Evolutionary conservation across 1,140 invertebrate species (phyloP), one percentile per base, ranked within the genome.

Genomic region (Thalassaphorura encarpata): DNA sequence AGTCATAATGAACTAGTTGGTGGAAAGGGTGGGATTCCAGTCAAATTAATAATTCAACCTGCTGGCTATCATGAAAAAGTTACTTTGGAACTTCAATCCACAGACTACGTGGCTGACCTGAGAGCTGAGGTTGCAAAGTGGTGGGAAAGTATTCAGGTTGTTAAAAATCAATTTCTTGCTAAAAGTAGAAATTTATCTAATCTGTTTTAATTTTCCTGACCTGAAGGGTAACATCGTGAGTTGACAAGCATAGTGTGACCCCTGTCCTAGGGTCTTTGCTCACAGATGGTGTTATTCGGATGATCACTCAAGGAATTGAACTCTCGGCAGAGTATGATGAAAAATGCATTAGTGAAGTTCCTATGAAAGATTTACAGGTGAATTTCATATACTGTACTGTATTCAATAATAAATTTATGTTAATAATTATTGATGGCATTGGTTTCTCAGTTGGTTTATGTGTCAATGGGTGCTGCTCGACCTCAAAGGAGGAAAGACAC

Each of bases 241-340:
- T 57, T 18, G 59, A 64, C 29, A 55, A 62, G 21, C 24, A 43
- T 8, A 39, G 27, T 19, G 58, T 52, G 43, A 68, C 70, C 41
- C 73, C 74, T 1, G 73, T 76, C 0, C 56, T 83, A 8, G 82
- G 82, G 0, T 76, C 82, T 3, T 64, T 84, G 4, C 71, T 84
- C 1, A 84, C 80, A 1, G 87, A 90, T 68, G 87, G 87, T 0
- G 86, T 86, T 0, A 82, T 95, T 26, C 72, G 91, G 42, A 91
- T 95, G 76, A 93, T 95, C 43, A 92, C 89, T 0, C 85, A 91
- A 69, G 91, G 91, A 0, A 90, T 94, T 69, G 92, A 96, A 69
- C 72, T 96, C 2, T 89, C 87, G 0, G 83, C 87, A n/a, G 90
- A 96, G 61, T 88, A 86, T 67, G 92, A 96, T 69, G 90, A 95